Evolutionary conservation across 1,140 invertebrate species (phyloP), one percentile per base, ranked within the genome.

Genomic region (Samia ricini): DNA sequence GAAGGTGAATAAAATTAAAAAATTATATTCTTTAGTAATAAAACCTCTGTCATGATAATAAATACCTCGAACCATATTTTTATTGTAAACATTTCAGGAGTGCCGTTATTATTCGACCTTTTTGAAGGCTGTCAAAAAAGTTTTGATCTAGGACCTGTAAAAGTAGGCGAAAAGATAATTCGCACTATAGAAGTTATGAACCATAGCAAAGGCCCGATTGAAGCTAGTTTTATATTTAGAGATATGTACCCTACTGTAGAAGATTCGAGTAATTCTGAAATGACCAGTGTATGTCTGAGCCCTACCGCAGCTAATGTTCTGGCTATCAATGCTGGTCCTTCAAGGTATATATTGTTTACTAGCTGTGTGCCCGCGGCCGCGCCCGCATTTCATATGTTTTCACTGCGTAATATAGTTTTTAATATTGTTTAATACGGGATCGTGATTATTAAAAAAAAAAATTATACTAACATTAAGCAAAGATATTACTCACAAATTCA

Each of bases 61-160:
- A 7, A 36, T 36, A 7, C 33, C n/a, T n/a, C n/a, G n/a, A n/a
- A n/a, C n/a, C n/a, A n/a, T n/a, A 50, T 52, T 22, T 52, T 52
- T 8, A 50, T 50, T 20, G 49, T 1, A 50, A 50, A 19, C 42
- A 6, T 69, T 81, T 56, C 29, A 90, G 88, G 88, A 19, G 70
- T 90, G 21, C 85, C 85, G 29, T 63, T 88, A 0, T 68, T 90
- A 18, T 86, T 83, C 49, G 88, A 90, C 60, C 67, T 90, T 4
- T 88, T 82, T 48, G 88, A 90, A 74, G 88, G 88, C 8, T 90
- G 88, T 48, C 83, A 90, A 73, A 90, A 88, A 56, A 86, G 77
- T 65, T 88, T 85, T 51, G 76, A 88, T 63, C 63, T 90, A 7
- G 88, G 88, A 29, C 74, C 80, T 21, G 83, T 88, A 4, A 90